A percentile compares a stretch with the other conserved stretches of the same genome.
Evolutionary conservation across 2,113 vertebrate genomes (phyloP).

Genomic region (Pluvianellus socialis): DNA sequence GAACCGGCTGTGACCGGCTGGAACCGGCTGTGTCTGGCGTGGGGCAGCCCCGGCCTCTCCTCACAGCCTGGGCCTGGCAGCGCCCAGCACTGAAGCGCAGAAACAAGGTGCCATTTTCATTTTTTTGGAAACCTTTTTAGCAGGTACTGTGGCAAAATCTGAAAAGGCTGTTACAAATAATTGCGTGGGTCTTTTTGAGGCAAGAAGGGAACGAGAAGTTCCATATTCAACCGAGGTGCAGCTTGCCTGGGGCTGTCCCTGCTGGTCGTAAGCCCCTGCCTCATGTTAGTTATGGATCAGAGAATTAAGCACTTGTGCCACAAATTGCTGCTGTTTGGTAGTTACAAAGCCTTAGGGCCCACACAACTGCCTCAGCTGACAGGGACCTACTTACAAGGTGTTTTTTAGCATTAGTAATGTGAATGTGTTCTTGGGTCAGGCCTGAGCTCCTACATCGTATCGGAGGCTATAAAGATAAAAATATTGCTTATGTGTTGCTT

Average conservation of each 20-base stretch:
- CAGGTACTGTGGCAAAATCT: not conserved
- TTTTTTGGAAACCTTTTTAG: not conserved
- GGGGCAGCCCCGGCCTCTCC: not conserved
- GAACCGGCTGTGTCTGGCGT: accelerated
- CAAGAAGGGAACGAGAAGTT: not conserved
- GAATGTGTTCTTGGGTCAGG: accelerated
- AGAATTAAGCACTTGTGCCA: not conserved
- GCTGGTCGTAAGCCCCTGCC: not conserved
- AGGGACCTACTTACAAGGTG: not conserved
- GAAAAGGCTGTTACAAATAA: not conserved
- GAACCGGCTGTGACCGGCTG: accelerated
- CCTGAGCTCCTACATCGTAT: not conserved
- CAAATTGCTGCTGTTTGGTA: not conserved
- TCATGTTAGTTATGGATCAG: accelerated
- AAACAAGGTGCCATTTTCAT: not conserved
- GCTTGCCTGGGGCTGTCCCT: not conserved
- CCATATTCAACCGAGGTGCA: not conserved
- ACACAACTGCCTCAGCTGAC: not conserved
- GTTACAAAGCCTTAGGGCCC: not conserved
- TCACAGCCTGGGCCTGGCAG: not conserved
- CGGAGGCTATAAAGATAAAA: not conserved
- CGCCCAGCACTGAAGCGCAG: not conserved
- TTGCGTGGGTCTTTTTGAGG: not conserved
- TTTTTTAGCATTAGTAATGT: not conserved
- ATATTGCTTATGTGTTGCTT: not conserved